These are phyloP conservation scores for Morinoia aosen DNA, from an alignment of 2,888 invertebrate genomes.

Conservation along the genomic window DNA sequence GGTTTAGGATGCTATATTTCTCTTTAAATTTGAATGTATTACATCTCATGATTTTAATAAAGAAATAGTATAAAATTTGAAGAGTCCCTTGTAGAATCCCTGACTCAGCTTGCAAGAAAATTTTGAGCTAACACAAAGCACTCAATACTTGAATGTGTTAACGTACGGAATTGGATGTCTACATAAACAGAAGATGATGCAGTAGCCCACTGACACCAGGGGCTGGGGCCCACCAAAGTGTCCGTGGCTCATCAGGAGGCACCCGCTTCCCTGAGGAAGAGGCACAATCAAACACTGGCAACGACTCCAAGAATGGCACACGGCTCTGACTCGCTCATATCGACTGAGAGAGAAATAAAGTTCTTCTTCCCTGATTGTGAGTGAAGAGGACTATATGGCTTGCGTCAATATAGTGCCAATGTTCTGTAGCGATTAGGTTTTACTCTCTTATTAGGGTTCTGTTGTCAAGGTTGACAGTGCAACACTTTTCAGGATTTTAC, in stretches of 20 bases:
- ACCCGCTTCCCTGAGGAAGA: slow-evolving; percentile 80
- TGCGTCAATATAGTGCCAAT: background rate
- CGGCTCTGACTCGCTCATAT: slow-evolving; percentile 81
- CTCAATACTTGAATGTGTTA: no score
- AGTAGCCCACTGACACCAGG: slow-evolving; percentile 80
- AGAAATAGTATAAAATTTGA: no score
- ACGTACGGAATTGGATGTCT: background rate
- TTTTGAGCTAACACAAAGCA: no score
- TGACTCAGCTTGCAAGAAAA: no score
- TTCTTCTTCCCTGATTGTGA: slow-evolving; percentile 90
- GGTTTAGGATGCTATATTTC: no score
- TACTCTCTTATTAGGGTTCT: background rate
- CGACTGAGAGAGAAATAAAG: slow-evolving; percentile 84
- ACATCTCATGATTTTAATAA: no score
- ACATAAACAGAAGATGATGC: slow-evolving; percentile 76
- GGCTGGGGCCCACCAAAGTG: slow-evolving; percentile 80
- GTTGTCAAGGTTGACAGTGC: background rate
- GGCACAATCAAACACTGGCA: slow-evolving; percentile 80
- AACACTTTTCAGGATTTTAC: background rate
- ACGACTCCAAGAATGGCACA: slow-evolving; percentile 80
- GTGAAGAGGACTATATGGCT: slow-evolving; percentile 68
- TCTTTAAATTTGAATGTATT: no score
- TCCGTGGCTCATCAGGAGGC: slow-evolving; percentile 80
- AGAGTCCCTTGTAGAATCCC: no score
- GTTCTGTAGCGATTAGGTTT: background rate